Percentiles rank a stretch among this genome's conserved stretches.
These are phyloP conservation scores for Artibeus lituratus DNA, from an alignment of 2,797 vertebrate species.

Conservation along the genomic window DNA sequence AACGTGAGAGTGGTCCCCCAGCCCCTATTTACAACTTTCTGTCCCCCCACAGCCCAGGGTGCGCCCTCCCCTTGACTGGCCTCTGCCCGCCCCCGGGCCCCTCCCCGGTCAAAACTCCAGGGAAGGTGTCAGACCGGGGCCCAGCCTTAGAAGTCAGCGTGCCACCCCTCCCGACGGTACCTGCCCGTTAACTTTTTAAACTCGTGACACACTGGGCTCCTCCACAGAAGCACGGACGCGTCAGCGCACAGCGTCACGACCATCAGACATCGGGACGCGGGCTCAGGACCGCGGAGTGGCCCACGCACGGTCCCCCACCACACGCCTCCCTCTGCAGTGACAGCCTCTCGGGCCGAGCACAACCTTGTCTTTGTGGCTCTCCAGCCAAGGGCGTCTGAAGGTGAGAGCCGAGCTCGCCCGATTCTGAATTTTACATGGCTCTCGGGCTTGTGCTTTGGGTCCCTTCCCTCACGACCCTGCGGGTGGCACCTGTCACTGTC, in stretches of 20 bases:
- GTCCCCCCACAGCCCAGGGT: rapidly evolving
- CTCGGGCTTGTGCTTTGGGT: background rate
- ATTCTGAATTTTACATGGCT: too few relatives aligned
- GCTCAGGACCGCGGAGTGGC: rapidly evolving
- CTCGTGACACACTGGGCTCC: too few relatives aligned
- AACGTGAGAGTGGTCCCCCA: rapidly evolving
- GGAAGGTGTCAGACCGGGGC: rapidly evolving
- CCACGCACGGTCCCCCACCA: rapidly evolving
- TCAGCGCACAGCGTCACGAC: rapidly evolving
- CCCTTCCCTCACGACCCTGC: rapidly evolving
- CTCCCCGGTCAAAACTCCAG: background rate
- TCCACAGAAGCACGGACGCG: rapidly evolving
- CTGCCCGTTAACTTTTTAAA: too few relatives aligned
- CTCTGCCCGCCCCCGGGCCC: rapidly evolving
- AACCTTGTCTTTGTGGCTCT: background rate
- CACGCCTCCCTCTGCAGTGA: background rate
- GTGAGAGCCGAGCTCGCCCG: too few relatives aligned
- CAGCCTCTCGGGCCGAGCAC: background rate
- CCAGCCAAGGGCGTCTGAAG: too few relatives aligned
- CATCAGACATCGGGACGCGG: background rate
- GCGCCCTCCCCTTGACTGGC: rapidly evolving
- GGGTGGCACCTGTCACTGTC: rapidly evolving
- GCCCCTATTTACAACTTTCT: rapidly evolving
- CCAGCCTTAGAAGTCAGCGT: rapidly evolving
- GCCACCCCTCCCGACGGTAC: rapidly evolving